Evolutionary conservation across 2,797 vertebrate species (phyloP), one percentile per base, ranked within the genome.

Genomic region (Decapterus maruadsi): DNA sequence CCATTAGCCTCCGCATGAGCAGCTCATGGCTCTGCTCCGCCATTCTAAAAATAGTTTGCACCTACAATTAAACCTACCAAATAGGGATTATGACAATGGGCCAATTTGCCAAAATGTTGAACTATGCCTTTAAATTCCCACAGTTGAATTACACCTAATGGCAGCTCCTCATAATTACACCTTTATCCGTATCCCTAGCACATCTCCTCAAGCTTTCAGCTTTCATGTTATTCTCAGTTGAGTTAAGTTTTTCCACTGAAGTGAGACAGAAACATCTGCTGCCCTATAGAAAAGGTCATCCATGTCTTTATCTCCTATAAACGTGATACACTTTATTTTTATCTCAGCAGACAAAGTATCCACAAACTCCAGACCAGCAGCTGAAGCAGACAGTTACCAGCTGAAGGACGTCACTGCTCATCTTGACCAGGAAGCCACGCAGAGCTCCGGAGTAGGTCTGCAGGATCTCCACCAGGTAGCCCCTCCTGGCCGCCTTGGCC

Each of bases 381-480:
- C 31, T n/a, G n/a, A n/a, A 34, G 31, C 31, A 34, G 4, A 34
- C 31, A 5, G 31, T 34, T 92, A 97, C 97, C 95, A 89, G 77
- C 36, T 95, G 92, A 80, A 97, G 87, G 48, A 95, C 75, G 10
- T 97, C 96, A 1, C 85, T 93, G 83, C 89, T 93, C 94, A 95
- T 95, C 87, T 93, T 92, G 48, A 94, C 92, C 78, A 94, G 83
- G 80, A 96, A 94, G 51, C 96, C 96, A 0, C 80, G 86, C 77
- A 96, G 93, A 56, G 95, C 91, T 69, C 95, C 93, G 0, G 95
- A 94, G 93, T 94, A 97, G 6, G 95, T 64, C 31, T 95, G 95
- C 70, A 95, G 88, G 81, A 97, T 76, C 70, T 96, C 86, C 11
- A 94, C 88, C 70, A 66, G 85, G 81, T 95, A 92, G 0, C 96